Conservation (phyloP, 2,113 vertebrate species). For the Callorhinus ursinus region DNA sequence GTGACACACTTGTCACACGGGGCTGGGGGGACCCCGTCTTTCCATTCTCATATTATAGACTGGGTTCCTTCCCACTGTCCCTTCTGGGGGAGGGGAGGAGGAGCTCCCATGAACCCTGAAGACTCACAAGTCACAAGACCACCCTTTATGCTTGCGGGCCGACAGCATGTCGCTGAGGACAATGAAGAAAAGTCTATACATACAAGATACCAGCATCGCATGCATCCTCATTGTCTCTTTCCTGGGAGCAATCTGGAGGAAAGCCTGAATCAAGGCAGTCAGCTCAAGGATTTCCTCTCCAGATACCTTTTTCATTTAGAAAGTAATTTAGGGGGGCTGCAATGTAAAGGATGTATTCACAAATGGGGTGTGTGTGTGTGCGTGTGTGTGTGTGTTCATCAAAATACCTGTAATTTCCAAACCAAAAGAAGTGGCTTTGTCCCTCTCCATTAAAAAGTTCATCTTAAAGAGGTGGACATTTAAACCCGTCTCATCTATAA, state of each 20-base stretch:
- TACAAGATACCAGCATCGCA: neutral
- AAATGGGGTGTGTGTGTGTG: neutral
- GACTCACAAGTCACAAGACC: neutral
- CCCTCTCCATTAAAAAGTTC: neutral
- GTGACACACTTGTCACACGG: neutral
- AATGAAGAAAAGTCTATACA: neutral
- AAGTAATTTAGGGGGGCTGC: neutral
- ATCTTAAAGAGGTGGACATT: neutral
- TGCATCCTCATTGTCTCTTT: neutral
- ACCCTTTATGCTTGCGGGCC: neutral
- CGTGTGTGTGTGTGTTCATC: neutral
- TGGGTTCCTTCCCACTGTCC: neutral
- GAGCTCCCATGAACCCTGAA: neutral
- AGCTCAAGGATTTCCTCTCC: neutral
- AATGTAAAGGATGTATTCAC: neutral
- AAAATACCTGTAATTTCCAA: neutral
- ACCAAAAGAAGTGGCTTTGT: neutral
- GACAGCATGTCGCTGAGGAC: neutral
- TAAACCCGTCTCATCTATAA: neutral
- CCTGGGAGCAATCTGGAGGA: neutral
- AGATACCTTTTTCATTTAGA: neutral
- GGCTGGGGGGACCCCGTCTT: neutral
- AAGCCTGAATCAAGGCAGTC: neutral
- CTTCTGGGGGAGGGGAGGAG: neutral
- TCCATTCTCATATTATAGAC: neutral